Conservation (phyloP, 1,140 invertebrate genomes). For the Brachionus rubens region DNA sequence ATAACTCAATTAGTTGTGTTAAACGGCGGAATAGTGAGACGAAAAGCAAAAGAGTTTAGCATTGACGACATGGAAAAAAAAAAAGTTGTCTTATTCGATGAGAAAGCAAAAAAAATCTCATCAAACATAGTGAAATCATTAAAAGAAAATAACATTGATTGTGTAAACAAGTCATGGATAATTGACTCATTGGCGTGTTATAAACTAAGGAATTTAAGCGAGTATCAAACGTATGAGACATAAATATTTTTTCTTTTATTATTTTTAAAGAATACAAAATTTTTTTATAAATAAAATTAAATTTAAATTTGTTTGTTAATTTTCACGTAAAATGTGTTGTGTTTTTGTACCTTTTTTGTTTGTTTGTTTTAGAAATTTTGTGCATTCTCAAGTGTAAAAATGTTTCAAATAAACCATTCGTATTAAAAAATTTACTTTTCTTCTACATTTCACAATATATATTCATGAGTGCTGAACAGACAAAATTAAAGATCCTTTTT, state of each 20-base stretch:
- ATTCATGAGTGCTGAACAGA: no score
- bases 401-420: no score
- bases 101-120: slow-evolving; percentile 27
- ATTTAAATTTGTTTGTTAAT: no score
- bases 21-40: neutral
- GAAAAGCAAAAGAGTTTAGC: slow-evolving; percentile 28
- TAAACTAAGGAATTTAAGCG: neutral
- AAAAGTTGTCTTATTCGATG: slow-evolving; percentile 39
- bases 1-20: slow-evolving; percentile 2
- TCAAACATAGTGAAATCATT: neutral
- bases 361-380: no score
- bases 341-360: no score
- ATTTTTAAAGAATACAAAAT: no score
- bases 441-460: no score
- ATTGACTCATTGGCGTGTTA: slow-evolving; percentile 32
- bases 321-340: no score
- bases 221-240: slow-evolving; percentile 37
- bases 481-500: no score
- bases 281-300: no score
- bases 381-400: no score
- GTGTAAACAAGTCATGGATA: slow-evolving; percentile 35
- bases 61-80: neutral
- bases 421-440: no score
- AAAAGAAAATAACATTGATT: slow-evolving; percentile 27
- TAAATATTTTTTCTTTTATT: neutral